Conservation (phyloP, 1,140 invertebrate genomes). For the Seison nebaliae region DNA sequence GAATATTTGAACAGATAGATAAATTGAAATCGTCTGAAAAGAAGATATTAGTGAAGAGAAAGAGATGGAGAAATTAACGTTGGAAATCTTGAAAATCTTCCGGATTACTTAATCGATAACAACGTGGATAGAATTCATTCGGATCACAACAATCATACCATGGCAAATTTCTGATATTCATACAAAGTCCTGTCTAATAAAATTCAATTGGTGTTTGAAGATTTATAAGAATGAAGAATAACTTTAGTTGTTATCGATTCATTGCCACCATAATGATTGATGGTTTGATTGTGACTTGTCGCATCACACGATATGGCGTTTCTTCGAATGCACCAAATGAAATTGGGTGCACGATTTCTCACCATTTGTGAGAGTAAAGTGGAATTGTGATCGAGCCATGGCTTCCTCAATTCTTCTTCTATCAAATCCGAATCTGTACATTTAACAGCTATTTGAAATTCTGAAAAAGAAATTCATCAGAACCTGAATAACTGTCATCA, state of each 20-base stretch:
- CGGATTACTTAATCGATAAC: conserved; percentile 40
- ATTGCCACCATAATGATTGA: conserved; percentile 49
- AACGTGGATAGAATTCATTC: conserved; percentile 51
- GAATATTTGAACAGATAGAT: conserved; percentile 51
- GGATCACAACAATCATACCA: conserved; percentile 59
- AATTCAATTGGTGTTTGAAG: neutral
- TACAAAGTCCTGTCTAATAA: conserved; percentile 39
- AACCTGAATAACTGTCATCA: conserved; percentile 19
- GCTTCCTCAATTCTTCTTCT: conserved; percentile 22
- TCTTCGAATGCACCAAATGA: conserved; percentile 56
- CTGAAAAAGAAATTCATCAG: conserved; percentile 16
- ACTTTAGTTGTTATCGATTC: conserved; percentile 59
- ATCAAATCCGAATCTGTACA: neutral
- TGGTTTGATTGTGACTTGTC: conserved; percentile 37
- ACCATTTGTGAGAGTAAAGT: conserved; percentile 27
- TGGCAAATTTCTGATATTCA: conserved; percentile 52
- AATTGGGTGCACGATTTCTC: conserved; percentile 38
- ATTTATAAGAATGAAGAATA: conserved; percentile 14
- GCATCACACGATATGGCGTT: conserved; percentile 45
- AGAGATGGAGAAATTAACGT: conserved; percentile 15
- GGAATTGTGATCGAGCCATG: conserved; percentile 19
- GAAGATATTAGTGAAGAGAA: neutral
- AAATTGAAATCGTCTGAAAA: conserved; percentile 49
- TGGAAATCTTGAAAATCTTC: conserved; percentile 62
- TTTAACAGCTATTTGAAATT: conserved; percentile 3